Base-by-base conservation (phyloP, 35 echinoderm and acorn worm species). In the Amphiura filiformis region DNA sequence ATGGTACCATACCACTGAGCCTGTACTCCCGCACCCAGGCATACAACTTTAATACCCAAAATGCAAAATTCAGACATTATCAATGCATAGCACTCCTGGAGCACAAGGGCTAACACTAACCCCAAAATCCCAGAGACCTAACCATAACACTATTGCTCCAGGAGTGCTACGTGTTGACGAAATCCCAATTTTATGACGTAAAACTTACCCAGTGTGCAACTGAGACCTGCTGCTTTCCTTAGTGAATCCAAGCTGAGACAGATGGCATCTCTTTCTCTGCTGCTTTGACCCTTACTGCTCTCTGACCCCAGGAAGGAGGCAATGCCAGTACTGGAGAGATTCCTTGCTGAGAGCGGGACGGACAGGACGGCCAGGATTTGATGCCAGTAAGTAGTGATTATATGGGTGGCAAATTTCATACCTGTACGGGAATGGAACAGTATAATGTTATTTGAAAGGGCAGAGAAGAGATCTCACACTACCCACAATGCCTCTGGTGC, bases 181-280 rank as follows among this genome's bases (percentile, higher is more conserved):
- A n/a, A n/a, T n/a, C n/a, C n/a, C n/a, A n/a, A n/a, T n/a, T n/a
- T n/a, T n/a, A n/a, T n/a, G n/a, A n/a, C n/a, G n/a, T n/a, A n/a
- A 26, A 26, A 30, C 86, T 82, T 56, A 99, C 96, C 96, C 38
- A 99, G 81, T 41, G 90, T 92, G 77, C 96, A 99, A 34, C 93
- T 93, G 34, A 99, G 90, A 22, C 87, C 93, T 32, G 96, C 96
- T 37, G 96, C 96, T 79, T 94, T 94, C 28, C 96, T 39, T 1
- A 99, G 64, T 34, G 88, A 93, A 90, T 99, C 96, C 33, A 99
- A 80, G 78, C 96, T 95, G 7, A 99, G 93, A 40, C 89, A 94
- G 80, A 99, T 89, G 13, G 90, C 90, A 57, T 99, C 96, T 12
- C 88, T 38, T 39, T 95, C 93, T 78, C 88, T 77, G 33, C 78